Conservation (phyloP, 2,797 vertebrate species). For the Eulemur albifrons region DNA sequence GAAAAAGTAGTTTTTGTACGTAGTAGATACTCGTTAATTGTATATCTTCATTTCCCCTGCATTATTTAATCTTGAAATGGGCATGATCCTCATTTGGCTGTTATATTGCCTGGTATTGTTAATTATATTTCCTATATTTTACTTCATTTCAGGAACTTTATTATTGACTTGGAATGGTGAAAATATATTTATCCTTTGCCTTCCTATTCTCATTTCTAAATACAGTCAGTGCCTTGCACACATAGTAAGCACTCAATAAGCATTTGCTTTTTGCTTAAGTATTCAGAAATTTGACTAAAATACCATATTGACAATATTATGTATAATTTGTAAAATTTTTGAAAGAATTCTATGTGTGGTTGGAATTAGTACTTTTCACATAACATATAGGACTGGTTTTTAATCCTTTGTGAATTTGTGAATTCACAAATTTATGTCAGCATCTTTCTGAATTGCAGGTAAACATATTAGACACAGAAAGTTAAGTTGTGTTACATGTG, state of each 20-base stretch:
- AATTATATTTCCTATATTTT: not conserved
- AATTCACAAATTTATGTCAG: not conserved
- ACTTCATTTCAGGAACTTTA: conserved; percentile 16
- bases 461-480: not conserved
- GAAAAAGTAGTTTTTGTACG: not conserved
- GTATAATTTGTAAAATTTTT: not conserved
- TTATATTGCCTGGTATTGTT: not conserved
- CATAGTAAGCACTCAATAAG: not conserved
- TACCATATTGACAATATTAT: not conserved
- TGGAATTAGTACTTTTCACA: not conserved
- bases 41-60: not conserved
- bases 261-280: not conserved
- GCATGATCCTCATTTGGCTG: not conserved
- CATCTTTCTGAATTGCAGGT: not conserved
- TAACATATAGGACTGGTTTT: not conserved
- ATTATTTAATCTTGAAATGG: not conserved
- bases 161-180: not conserved
- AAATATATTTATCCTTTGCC: not conserved
- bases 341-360: not conserved
- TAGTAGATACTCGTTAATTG: not conserved
- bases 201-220: not conserved
- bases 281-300: not conserved
- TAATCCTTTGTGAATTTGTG: not conserved
- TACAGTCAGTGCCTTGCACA: not conserved
- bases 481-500: not conserved